phyloP scores from a whole-genome alignment of 1,140 invertebrate species.

The Aporrectodea caliginosa region DNA sequence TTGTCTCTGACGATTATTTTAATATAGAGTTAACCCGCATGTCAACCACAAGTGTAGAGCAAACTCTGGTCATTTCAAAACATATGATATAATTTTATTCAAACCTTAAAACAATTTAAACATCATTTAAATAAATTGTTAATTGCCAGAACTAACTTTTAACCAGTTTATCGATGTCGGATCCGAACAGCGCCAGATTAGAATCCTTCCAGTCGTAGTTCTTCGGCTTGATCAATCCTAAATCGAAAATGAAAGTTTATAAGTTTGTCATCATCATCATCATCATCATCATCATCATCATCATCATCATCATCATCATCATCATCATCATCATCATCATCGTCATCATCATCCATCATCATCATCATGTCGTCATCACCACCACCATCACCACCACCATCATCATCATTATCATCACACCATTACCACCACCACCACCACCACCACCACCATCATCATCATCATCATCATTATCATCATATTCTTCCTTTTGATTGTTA shows the following conservation, averaged over 20 bases:
- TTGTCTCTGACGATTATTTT: no score
- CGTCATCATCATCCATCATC: constrained; percentile 15
- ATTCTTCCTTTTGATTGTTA: no score
- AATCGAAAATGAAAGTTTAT: no score
- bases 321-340: constrained; percentile 19
- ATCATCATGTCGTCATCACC: constrained; percentile 17
- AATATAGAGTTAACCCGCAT: no score
- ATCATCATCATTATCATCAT: constrained; percentile 20
- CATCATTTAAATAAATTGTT: no score
- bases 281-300: constrained; percentile 23
- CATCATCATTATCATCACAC: constrained; percentile 20
- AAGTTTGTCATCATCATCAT: constrained; percentile 26
- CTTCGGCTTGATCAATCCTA: constrained; percentile 42
- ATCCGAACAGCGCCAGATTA: constrained; percentile 46
- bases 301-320: constrained; percentile 21
- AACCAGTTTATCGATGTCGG: constrained; percentile 41
- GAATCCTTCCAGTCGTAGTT: constrained; percentile 51
- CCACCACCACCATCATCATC: constrained; percentile 12
- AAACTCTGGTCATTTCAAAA: no score
- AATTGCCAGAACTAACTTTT: constrained; percentile 46
- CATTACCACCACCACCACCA: constrained; percentile 15
- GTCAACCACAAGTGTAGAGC: no score
- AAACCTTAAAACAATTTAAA: no score
- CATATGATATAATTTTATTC: no score
- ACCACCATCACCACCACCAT: constrained; percentile 4